These are phyloP conservation scores for Napeogenes sylphis DNA, from an alignment of 2,888 invertebrate genomes.

Conservation along the genomic window DNA sequence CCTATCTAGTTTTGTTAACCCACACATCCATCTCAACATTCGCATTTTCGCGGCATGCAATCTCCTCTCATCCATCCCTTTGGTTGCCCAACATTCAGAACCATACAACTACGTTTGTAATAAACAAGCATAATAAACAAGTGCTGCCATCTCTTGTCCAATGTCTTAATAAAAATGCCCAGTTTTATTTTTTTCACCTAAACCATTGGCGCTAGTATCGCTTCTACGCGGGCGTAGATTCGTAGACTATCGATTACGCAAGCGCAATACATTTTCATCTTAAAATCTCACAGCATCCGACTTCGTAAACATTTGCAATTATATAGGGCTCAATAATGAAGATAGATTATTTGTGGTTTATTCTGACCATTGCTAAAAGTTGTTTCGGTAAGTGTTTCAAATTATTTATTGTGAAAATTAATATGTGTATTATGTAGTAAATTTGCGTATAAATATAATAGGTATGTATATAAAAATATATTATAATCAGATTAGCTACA, in stretches of 20 bases:
- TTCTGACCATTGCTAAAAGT: conserved; percentile 43
- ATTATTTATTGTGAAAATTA: not conserved
- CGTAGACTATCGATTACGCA: conserved; percentile 64
- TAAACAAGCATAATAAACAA: not conserved
- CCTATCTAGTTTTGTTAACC: too few species aligned
- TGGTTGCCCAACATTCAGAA: too few species aligned
- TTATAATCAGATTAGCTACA: too few species aligned
- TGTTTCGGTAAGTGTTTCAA: conserved; percentile 52
- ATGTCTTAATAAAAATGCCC: not conserved
- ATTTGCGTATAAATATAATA: too few species aligned
- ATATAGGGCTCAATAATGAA: conserved; percentile 47
- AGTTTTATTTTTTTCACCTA: conserved; percentile 5
- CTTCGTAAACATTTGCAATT: conserved; percentile 33
- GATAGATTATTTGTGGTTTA: conserved; percentile 44
- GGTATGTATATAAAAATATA: too few species aligned
- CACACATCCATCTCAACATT: too few species aligned
- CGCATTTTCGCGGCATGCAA: too few species aligned
- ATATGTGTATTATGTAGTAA: too few species aligned
- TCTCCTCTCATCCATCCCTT: too few species aligned
- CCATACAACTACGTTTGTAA: too few species aligned
- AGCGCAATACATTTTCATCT: conserved; percentile 45
- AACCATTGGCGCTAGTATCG: conserved; percentile 13
- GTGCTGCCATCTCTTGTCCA: conserved; percentile 11
- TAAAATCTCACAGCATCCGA: conserved; percentile 34
- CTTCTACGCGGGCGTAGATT: conserved; percentile 31